phyloP scores from a whole-genome alignment of 2,113 vertebrate species.

The Alouatta palliata region DNA sequence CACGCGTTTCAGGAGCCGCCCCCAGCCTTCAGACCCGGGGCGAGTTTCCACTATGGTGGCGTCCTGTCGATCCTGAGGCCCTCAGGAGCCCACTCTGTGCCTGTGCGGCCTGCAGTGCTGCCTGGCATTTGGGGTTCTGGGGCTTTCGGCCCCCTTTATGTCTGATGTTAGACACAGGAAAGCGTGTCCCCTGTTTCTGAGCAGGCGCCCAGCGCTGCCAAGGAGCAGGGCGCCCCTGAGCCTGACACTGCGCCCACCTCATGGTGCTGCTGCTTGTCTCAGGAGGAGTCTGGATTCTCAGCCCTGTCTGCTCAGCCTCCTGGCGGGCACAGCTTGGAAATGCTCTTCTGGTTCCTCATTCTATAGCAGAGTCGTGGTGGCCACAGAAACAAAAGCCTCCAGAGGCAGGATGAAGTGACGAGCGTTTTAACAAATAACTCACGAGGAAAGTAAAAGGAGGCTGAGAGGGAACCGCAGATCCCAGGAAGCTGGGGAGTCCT shows the following conservation, averaged over 20 bases:
- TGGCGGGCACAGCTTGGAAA: background rate
- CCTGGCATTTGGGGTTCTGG: accelerated
- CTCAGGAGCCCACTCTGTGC: background rate
- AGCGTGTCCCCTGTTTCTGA: background rate
- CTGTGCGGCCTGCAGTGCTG: too few relatives aligned
- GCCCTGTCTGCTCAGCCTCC: background rate
- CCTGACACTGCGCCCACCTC: accelerated
- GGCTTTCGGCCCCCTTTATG: background rate
- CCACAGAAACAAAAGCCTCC: background rate
- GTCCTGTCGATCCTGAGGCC: background rate
- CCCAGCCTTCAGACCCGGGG: background rate
- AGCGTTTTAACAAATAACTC: background rate
- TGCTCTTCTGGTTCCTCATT: background rate
- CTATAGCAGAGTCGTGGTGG: background rate
- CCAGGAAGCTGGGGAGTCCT: background rate
- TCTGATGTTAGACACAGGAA: background rate
- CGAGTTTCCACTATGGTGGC: background rate
- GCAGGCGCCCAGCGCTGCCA: accelerated
- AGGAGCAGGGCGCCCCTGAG: background rate
- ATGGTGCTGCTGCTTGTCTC: too few relatives aligned
- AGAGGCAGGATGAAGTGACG: too few relatives aligned
- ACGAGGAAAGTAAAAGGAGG: background rate
- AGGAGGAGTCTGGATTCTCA: background rate
- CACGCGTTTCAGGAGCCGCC: background rate
- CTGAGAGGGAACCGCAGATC: too few relatives aligned